Percentiles rank a stretch among this genome's conserved stretches.
These are phyloP conservation scores for Streblospio benedicti DNA, from an alignment of 1,140 invertebrate species.

Conservation along the genomic window DNA sequence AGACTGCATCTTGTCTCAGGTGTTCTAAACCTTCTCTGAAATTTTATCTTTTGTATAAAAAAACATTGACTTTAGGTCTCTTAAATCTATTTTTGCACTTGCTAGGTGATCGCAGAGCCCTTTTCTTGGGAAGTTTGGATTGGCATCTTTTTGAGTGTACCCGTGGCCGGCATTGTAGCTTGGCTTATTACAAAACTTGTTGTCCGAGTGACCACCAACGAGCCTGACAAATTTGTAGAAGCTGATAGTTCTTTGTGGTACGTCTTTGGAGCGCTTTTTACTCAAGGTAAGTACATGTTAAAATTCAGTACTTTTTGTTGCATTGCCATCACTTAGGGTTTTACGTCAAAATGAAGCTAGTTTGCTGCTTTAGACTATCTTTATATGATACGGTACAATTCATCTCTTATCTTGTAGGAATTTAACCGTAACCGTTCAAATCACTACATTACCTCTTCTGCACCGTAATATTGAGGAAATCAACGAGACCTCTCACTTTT, in stretches of 20 bases:
- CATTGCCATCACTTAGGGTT: background rate
- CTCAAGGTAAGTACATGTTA: background rate
- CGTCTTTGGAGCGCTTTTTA: background rate
- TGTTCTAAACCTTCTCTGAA: background rate
- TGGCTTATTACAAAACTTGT: background rate
- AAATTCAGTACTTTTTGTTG: background rate
- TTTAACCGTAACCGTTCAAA: background rate
- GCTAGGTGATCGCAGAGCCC: background rate
- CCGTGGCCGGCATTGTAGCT: background rate
- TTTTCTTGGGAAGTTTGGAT: background rate
- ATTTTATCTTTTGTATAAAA: background rate
- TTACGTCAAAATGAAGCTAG: background rate
- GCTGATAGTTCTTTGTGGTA: background rate
- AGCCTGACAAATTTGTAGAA: background rate
- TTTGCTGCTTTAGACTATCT: background rate
- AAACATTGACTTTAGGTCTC: background rate
- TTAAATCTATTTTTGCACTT: background rate
- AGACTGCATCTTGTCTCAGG: background rate
- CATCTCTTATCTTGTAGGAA: background rate
- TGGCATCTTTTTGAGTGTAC: constrained; percentile 1
- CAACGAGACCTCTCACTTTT: too few relatives aligned
- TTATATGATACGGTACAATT: background rate
- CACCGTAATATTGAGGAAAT: too few relatives aligned
- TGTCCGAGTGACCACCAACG: background rate
- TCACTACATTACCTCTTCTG: background rate